Evolutionary conservation across 2,888 invertebrate genomes (phyloP).

Genomic region (Balanococcus diminutus): DNA sequence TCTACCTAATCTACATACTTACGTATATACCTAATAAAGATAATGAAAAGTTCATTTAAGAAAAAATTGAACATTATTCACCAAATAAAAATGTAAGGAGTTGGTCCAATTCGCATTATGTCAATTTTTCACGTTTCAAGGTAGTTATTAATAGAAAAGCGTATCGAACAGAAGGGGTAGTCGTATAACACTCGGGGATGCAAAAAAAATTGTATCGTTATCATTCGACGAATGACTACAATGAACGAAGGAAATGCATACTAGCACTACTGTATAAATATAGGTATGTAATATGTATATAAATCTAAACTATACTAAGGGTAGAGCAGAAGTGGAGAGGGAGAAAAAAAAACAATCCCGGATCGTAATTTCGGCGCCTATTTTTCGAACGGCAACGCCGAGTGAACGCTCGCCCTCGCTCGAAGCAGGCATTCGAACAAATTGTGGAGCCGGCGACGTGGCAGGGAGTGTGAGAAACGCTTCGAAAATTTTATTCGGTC

Average conservation of each 20-base stretch:
- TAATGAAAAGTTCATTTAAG: too few relatives aligned
- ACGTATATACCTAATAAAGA: too few relatives aligned
- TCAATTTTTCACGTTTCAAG: too few relatives aligned
- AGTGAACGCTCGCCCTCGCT: background rate
- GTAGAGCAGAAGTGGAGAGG: background rate
- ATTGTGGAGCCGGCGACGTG: too few relatives aligned
- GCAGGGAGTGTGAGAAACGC: constrained; percentile 4
- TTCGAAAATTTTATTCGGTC: constrained; percentile 35
- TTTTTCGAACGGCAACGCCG: constrained; percentile 3
- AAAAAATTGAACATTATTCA: too few relatives aligned
- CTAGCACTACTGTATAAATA: too few relatives aligned
- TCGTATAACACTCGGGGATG: background rate
- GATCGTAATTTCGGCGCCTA: constrained; percentile 30
- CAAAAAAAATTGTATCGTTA: background rate
- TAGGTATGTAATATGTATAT: background rate
- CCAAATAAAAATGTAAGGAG: too few relatives aligned
- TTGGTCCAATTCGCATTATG: too few relatives aligned
- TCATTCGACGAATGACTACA: background rate
- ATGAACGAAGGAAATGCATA: background rate
- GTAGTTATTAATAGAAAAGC: too few relatives aligned
- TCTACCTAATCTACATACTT: too few relatives aligned
- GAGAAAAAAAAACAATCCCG: background rate
- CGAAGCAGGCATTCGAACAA: background rate
- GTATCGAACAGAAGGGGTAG: too few relatives aligned
- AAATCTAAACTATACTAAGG: too few relatives aligned